A percentile compares a stretch with the other conserved stretches of the same genome.
Evolutionary conservation across 2,888 invertebrate genomes (phyloP).

Genomic region (Carabus problematicus): DNA sequence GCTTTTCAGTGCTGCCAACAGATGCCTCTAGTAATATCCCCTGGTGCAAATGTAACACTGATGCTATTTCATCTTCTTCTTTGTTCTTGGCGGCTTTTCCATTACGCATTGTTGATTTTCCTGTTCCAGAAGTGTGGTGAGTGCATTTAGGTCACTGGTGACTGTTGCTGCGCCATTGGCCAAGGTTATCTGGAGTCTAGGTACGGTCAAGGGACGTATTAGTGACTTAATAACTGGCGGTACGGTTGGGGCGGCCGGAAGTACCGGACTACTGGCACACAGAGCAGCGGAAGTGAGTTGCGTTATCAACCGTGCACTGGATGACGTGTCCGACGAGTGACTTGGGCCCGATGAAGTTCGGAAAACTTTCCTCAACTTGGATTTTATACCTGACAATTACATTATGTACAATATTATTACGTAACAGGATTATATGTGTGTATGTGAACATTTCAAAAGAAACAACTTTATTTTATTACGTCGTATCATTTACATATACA

Average conservation of each 20-base stretch:
- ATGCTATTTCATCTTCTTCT: conserved; percentile 43
- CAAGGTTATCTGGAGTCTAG: conserved; percentile 62
- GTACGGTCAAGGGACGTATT: conserved; percentile 65
- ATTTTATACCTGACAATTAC: conserved; percentile 59
- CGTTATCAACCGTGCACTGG: conserved; percentile 62
- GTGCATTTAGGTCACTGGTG: conserved; percentile 22
- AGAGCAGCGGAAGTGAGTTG: conserved; percentile 68
- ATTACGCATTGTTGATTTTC: conserved; percentile 50
- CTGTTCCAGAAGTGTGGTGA: conserved; percentile 46
- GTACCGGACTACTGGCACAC: conserved; percentile 67
- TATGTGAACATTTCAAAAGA: too few relatives aligned
- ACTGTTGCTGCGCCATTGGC: conserved; percentile 52
- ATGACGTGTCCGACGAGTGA: conserved; percentile 54
- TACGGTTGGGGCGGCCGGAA: conserved; percentile 62
- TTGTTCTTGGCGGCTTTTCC: conserved; percentile 46
- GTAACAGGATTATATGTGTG: too few relatives aligned
- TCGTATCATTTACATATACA: too few relatives aligned
- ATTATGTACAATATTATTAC: too few relatives aligned
- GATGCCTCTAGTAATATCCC: conserved; percentile 29
- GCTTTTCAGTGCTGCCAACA: conserved; percentile 13
- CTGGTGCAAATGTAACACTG: conserved; percentile 35
- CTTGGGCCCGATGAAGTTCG: conserved; percentile 63
- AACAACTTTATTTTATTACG: too few relatives aligned
- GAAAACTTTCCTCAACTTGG: conserved; percentile 65
- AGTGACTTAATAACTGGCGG: conserved; percentile 66